Base-by-base conservation (phyloP, 2,797 vertebrate genomes). In the Emys orbicularis region DNA sequence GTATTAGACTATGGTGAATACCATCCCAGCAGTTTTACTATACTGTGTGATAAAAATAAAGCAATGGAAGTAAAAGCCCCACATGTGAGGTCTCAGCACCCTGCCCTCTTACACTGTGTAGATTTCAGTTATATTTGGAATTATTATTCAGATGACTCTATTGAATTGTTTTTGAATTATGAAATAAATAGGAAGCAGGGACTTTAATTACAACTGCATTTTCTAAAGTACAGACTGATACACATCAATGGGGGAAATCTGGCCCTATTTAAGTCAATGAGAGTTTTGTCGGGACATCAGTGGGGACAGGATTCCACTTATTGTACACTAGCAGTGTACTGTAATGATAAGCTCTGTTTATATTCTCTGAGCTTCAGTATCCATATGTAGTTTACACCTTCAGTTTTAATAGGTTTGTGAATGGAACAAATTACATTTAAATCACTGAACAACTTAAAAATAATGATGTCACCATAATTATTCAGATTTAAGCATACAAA, bases 11-110 rank as follows among this genome's bases (percentile, higher is more conserved):
- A 90, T 37, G 76, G 18, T 25, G 61, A 81, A 88, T 80, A 23
- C 0, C 0, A 92, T 0, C 0, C 44, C 21, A 6, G 25, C 29
- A 15, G 65, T 1, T 57, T 83, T 29, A 8, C 41, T 56, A 3
- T 1, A 13, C 0, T 3, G 68, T 72, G 52, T 86, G 37, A 0
- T 0, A 27, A 79, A 79, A 54, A 10, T 4, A 81, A 52, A 86
- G 52, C 91, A 53, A 47, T 1, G 25, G 16, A 49, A 88, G 50
- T 57, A 9, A 34, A 61, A 81, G 37, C 34, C 84, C 85, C 44
- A 83, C 21, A 56, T 53, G 44, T 12, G 86, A 84, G 52, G 23
- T 41, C 19, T 8, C 54, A 79, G n/a, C 82, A 44, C 1, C n/a
- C 44, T 34, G 53, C 27, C 0, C 0, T 31, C 34, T 3, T 3